phyloP scores from a whole-genome alignment of 2,797 vertebrate species.

The Silurus lanzhouensis region DNA sequence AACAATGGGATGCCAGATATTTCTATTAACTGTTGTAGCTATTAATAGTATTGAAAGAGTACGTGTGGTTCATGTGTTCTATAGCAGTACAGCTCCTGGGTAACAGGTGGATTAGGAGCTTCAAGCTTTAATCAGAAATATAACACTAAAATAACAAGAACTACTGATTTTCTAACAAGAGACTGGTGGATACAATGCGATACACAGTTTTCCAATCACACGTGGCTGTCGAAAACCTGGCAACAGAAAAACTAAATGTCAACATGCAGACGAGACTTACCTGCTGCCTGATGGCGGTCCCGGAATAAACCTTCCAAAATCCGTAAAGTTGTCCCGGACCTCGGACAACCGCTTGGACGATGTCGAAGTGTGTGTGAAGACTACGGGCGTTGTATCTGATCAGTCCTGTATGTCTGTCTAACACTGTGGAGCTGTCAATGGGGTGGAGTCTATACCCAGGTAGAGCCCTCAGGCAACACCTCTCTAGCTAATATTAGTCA shows the following conservation, averaged over 20 bases:
- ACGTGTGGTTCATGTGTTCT: no score
- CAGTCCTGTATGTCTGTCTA: constrained; percentile 34
- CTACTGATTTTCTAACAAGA: not conserved
- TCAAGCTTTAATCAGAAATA: not conserved
- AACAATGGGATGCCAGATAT: not conserved
- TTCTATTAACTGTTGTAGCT: not conserved
- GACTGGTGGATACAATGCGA: not conserved
- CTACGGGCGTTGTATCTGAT: constrained; percentile 29
- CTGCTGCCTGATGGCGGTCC: not conserved
- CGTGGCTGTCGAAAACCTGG: not conserved
- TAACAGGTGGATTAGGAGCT: constrained; percentile 37
- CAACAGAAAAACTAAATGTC: not conserved
- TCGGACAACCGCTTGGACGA: not conserved
- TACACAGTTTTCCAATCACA: not conserved
- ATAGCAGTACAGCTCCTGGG: not conserved
- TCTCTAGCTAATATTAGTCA: constrained; percentile 95
- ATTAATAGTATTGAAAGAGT: not conserved
- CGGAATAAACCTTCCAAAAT: not conserved
- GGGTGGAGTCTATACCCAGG: constrained; percentile 91
- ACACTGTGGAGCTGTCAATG: constrained; percentile 76
- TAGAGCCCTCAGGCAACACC: constrained; percentile 91
- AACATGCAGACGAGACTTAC: not conserved
- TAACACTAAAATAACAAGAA: not conserved
- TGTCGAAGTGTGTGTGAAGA: not conserved
- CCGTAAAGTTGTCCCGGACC: not conserved